Conservation (phyloP, 2,113 vertebrate genomes). For the Ciconia stormi region DNA sequence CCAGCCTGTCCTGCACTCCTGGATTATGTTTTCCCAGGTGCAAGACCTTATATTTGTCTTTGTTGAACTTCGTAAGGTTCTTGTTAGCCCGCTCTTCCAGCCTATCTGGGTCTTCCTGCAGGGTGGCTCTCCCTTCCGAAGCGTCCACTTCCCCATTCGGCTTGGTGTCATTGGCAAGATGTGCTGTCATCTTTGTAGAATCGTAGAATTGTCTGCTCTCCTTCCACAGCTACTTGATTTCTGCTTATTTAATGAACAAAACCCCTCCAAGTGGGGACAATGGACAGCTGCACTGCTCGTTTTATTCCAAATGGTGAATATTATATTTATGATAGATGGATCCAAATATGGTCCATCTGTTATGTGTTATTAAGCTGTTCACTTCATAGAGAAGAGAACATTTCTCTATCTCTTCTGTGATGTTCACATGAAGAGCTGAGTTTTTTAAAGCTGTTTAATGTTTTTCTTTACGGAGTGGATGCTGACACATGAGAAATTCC, state of each 20-base stretch:
- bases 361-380: conserved; percentile 38
- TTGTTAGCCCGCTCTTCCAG: neutral
- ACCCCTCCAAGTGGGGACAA: neutral
- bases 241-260: neutral
- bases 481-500: neutral
- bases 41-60: neutral
- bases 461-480: neutral
- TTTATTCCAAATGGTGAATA: conserved; percentile 1
- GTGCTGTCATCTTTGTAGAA: neutral
- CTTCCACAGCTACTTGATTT: neutral
- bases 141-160: neutral
- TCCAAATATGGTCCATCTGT: conserved; percentile 32
- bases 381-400: conserved; percentile 19
- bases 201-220: neutral
- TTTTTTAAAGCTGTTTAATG: neutral
- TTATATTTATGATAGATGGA: neutral
- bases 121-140: neutral
- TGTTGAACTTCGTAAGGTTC: neutral
- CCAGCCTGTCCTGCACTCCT: neutral
- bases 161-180: neutral
- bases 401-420: neutral
- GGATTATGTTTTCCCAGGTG: neutral
- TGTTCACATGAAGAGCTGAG: neutral
- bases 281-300: neutral
- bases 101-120: neutral